Evolutionary conservation across 2,888 invertebrate genomes (phyloP).

Genomic region (Doris montereyensis): DNA sequence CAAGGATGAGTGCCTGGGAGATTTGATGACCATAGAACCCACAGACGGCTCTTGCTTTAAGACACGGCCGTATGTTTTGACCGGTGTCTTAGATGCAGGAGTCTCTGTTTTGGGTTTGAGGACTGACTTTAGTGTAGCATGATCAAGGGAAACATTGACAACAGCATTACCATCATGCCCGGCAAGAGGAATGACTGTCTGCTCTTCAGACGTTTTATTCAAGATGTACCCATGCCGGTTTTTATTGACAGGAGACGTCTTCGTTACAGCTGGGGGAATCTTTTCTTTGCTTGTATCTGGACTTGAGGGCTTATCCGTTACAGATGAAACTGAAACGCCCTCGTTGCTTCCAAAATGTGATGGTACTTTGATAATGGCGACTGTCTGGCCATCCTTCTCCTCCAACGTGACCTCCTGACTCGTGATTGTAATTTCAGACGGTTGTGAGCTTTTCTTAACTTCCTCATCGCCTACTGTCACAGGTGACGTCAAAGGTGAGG

Average conservation of each 20-base stretch:
- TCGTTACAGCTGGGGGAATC: background rate
- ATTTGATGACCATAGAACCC: too few species aligned
- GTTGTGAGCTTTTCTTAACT: background rate
- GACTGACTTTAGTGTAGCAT: constrained; percentile 27
- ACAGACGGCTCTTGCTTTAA: background rate
- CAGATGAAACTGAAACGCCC: background rate
- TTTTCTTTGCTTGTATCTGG: too few species aligned
- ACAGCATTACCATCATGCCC: constrained; percentile 24
- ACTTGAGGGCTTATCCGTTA: background rate
- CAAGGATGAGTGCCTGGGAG: too few species aligned
- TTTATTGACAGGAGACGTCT: background rate
- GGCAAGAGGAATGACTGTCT: constrained; percentile 22
- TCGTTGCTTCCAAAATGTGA: background rate
- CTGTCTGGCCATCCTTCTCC: constrained; percentile 34
- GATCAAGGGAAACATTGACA: constrained; percentile 33
- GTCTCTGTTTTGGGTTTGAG: constrained; percentile 23
- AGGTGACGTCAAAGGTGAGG: too few species aligned
- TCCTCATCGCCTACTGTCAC: background rate
- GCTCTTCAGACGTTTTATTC: background rate
- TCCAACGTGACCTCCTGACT: constrained; percentile 34
- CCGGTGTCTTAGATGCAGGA: constrained; percentile 9
- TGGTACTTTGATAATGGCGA: constrained; percentile 30
- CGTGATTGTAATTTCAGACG: background rate
- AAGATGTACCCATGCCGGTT: background rate
- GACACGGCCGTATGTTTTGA: constrained; percentile 32